Conservation (phyloP, 2,888 invertebrate species). For the Dendrolimus pini region DNA sequence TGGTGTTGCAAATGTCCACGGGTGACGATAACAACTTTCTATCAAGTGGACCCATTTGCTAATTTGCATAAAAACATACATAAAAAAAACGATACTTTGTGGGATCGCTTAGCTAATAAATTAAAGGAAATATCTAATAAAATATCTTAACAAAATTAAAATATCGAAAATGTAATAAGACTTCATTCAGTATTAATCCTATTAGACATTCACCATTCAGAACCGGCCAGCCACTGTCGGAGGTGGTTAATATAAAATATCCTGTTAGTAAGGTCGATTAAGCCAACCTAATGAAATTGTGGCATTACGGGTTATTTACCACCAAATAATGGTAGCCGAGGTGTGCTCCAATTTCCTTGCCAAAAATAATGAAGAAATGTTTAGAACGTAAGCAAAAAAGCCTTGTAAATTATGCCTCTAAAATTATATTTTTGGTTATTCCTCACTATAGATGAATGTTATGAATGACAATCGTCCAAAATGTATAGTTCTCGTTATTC, state of each 20-base stretch:
- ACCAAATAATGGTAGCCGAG: constrained; percentile 8
- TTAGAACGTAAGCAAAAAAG: neutral
- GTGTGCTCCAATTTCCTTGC: neutral
- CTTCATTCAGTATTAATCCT: constrained; percentile 15
- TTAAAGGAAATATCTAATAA: too few species aligned
- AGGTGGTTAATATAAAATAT: constrained; percentile 23
- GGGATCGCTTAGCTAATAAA: too few species aligned
- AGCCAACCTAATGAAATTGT: constrained; percentile 28
- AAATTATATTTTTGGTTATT: too few species aligned
- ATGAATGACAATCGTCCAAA: too few species aligned
- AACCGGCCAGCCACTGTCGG: constrained; percentile 10
- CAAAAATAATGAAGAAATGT: neutral
- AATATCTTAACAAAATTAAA: too few species aligned
- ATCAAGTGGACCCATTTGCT: too few species aligned
- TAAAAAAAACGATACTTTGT: too few species aligned
- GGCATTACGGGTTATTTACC: constrained; percentile 17
- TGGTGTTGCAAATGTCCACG: too few species aligned
- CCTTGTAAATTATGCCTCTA: neutral
- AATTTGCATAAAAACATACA: too few species aligned
- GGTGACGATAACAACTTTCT: too few species aligned
- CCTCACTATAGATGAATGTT: too few species aligned
- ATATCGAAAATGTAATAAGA: neutral
- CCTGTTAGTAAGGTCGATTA: constrained; percentile 26
- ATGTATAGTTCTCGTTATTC: too few species aligned
- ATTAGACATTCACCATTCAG: constrained; percentile 21